A percentile compares a stretch with the other conserved stretches of the same genome.
Evolutionary conservation across 2,888 invertebrate genomes (phyloP).

Genomic region (Drosophila flavopinicola): DNA sequence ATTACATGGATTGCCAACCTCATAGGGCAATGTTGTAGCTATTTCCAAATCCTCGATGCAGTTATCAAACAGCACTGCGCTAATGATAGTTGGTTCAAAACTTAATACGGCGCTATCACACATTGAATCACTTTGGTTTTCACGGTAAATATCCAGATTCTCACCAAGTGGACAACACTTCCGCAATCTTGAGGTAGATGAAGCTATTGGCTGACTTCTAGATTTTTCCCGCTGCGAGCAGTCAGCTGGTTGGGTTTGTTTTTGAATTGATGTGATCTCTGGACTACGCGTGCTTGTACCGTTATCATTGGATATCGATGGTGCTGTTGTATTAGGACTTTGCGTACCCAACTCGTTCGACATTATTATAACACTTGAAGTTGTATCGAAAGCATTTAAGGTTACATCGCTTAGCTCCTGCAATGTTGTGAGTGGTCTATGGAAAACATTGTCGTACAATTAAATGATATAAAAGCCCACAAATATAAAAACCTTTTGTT

Average conservation of each 20-base stretch:
- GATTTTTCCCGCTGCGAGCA: constrained; percentile 79
- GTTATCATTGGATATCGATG: constrained; percentile 17
- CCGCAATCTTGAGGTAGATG: constrained; percentile 84
- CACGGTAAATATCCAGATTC: constrained; percentile 73
- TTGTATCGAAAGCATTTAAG: constrained; percentile 6
- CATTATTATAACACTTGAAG: not conserved
- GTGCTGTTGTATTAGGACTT: constrained; percentile 5
- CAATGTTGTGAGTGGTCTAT: constrained; percentile 1
- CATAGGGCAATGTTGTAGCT: constrained; percentile 64
- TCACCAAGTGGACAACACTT: constrained; percentile 83
- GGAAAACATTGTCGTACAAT: not conserved
- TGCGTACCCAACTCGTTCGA: constrained; percentile 9
- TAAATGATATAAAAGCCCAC: not conserved
- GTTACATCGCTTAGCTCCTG: constrained; percentile 1
- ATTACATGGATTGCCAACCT: constrained; percentile 83
- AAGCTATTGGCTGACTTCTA: constrained; percentile 66
- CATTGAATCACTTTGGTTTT: constrained; percentile 72
- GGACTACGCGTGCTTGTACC: constrained; percentile 23
- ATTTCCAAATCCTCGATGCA: constrained; percentile 83
- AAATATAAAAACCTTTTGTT: constrained; percentile 11
- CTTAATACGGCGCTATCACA: constrained; percentile 57
- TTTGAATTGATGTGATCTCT: constrained; percentile 4
- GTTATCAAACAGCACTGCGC: constrained; percentile 81
- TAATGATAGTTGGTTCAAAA: constrained; percentile 73
- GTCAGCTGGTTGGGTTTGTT: constrained; percentile 53